Evolutionary conservation across 2,888 invertebrate species (phyloP).

Genomic region (Hirtodrosophila alboralis): DNA sequence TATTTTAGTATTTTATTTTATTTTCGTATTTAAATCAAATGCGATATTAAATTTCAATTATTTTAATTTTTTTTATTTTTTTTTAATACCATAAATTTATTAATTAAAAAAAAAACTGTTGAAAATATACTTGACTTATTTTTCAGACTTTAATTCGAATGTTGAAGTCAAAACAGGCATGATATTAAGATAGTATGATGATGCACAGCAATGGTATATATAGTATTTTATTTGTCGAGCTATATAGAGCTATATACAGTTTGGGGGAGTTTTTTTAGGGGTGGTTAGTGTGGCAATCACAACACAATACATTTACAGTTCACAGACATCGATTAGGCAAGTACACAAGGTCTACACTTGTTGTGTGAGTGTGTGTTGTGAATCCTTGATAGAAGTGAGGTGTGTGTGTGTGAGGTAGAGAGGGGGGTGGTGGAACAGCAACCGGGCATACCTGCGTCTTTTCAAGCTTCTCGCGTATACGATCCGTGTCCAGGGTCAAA

Average conservation of each 20-base stretch:
- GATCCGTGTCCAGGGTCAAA: slow-evolving; percentile 92
- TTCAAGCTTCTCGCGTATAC: slow-evolving; percentile 94
- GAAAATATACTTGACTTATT: no score
- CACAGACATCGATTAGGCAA: slow-evolving; percentile 58
- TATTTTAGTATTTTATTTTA: no score
- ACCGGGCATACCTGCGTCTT: slow-evolving; percentile 91
- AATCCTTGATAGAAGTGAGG: slow-evolving; percentile 13
- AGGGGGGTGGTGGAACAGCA: slow-evolving; percentile 17
- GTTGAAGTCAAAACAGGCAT: no score
- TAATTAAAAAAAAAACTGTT: no score
- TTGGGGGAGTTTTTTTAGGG: slow-evolving; percentile 4
- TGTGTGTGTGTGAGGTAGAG: no score
- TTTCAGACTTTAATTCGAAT: no score
- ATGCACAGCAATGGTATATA: neutral
- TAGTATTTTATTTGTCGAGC: slow-evolving; percentile 6
- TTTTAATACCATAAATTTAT: no score
- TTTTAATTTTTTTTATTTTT: no score
- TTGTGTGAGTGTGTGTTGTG: slow-evolving; percentile 22
- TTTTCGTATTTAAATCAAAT: no score
- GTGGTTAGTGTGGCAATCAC: slow-evolving; percentile 30
- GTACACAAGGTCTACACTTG: slow-evolving; percentile 43
- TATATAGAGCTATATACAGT: slow-evolving; percentile 40
- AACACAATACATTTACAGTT: slow-evolving; percentile 65
- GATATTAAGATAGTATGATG: no score
- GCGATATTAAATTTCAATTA: no score